phyloP scores from a whole-genome alignment of 2,113 vertebrate genomes.

The Ploceus nigricollis region DNA sequence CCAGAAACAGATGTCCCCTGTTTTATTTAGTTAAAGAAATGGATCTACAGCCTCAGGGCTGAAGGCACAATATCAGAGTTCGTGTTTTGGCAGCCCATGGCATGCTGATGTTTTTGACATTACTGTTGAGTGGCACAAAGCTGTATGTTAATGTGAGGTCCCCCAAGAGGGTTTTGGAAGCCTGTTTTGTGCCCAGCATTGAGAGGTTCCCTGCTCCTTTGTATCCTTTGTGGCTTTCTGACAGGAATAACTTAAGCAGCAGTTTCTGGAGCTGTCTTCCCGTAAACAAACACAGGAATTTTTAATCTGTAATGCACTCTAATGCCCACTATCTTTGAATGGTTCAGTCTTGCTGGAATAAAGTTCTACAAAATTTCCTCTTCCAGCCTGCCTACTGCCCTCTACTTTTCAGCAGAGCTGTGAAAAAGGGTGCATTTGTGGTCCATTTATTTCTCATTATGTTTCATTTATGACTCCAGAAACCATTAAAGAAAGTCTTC shows the following conservation, averaged over 20 bases:
- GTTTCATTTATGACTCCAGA: not conserved
- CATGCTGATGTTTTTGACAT: not conserved
- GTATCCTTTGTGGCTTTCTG: not conserved
- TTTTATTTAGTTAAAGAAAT: not conserved
- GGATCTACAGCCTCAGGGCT: not conserved
- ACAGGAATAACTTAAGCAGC: not conserved
- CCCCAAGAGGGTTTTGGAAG: not conserved
- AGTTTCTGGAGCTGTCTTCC: not conserved
- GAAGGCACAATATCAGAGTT: not conserved
- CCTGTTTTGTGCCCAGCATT: not conserved
- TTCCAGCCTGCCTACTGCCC: not conserved
- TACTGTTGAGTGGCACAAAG: not conserved
- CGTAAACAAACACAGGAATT: not conserved
- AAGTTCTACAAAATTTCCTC: not conserved
- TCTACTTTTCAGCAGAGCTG: fast-evolving
- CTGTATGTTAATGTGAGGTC: not conserved
- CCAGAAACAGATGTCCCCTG: not conserved
- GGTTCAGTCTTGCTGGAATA: not conserved
- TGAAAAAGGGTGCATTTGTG: not conserved
- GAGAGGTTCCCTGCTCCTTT: not conserved
- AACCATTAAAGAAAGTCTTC: not conserved
- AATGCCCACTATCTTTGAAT: not conserved
- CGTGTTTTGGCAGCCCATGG: not conserved
- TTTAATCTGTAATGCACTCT: not conserved
- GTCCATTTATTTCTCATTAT: not conserved